Evolutionary conservation across 1,140 invertebrate species (phyloP).

Genomic region (Ditylenchus dipsaci): DNA sequence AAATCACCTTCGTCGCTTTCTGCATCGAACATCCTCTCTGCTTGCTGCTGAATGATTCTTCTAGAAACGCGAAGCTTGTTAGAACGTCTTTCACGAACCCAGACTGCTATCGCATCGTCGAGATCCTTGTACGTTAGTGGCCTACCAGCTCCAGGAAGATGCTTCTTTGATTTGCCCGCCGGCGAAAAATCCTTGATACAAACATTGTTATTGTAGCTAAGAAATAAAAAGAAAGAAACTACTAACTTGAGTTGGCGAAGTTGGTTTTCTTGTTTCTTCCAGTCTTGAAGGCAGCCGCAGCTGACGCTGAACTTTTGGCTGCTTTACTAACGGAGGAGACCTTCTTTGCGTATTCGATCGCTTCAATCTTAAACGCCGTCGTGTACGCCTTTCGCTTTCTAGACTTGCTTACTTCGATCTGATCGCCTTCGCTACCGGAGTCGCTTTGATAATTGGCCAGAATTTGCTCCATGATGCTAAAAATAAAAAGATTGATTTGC

Average conservation of each 20-base stretch:
- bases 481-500: too few species aligned
- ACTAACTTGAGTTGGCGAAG: background rate
- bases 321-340: background rate
- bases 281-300: background rate
- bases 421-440: background rate
- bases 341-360: background rate
- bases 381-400: background rate
- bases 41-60: too few species aligned
- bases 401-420: background rate
- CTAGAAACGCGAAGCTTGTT: too few species aligned
- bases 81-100: too few species aligned
- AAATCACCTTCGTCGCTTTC: slow-evolving; percentile 88
- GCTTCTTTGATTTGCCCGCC: background rate
- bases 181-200: background rate
- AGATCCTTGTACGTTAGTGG: background rate
- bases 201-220: background rate
- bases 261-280: background rate
- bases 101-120: background rate
- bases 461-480: too few species aligned
- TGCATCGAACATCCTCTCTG: too few species aligned
- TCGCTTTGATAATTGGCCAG: background rate
- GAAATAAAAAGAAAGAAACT: background rate
- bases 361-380: background rate
- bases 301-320: too few species aligned
- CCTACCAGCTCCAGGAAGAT: background rate